Percentiles rank a stretch among this genome's conserved stretches.
phyloP scores from a whole-genome alignment of 2,888 invertebrate genomes.

The Caradrina kadenii region DNA sequence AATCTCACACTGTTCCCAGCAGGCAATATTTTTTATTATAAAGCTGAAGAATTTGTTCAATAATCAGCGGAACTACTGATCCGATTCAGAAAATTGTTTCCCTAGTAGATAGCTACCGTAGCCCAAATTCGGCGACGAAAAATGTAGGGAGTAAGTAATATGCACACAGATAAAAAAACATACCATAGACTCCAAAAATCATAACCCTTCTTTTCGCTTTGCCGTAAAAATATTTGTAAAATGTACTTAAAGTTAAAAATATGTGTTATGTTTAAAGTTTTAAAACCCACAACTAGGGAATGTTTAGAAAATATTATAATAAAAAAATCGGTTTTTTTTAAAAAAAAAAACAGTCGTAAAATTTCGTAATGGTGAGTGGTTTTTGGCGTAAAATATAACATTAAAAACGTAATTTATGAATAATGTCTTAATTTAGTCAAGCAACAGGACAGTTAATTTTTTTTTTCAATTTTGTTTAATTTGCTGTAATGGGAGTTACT shows the following conservation, averaged over 20 bases:
- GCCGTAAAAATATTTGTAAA: too few species aligned
- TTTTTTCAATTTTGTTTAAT: background rate
- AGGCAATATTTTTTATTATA: too few species aligned
- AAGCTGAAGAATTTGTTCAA: too few species aligned
- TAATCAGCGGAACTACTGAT: too few species aligned
- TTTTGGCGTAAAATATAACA: constrained; percentile 42
- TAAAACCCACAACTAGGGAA: constrained; percentile 21
- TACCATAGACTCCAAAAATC: too few species aligned
- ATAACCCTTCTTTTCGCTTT: too few species aligned
- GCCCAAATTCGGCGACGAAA: too few species aligned
- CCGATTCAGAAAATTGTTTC: too few species aligned
- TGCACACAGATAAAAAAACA: too few species aligned
- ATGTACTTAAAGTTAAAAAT: background rate
- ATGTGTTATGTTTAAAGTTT: constrained; percentile 1
- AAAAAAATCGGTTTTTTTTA: constrained; percentile 7
- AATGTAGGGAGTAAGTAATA: too few species aligned
- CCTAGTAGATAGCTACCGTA: too few species aligned
- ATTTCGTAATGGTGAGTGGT: constrained; percentile 35
- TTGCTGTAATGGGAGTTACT: background rate
- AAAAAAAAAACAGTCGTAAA: constrained; percentile 15
- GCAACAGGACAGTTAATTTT: constrained; percentile 1
- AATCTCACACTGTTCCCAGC: too few species aligned
- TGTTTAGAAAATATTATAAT: constrained; percentile 7
- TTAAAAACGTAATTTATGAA: constrained; percentile 32
- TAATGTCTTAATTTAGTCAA: constrained; percentile 17